These are phyloP conservation scores for Flabesymbios commensalis DNA, from an alignment of 2,888 invertebrate species.

Conservation along the genomic window DNA sequence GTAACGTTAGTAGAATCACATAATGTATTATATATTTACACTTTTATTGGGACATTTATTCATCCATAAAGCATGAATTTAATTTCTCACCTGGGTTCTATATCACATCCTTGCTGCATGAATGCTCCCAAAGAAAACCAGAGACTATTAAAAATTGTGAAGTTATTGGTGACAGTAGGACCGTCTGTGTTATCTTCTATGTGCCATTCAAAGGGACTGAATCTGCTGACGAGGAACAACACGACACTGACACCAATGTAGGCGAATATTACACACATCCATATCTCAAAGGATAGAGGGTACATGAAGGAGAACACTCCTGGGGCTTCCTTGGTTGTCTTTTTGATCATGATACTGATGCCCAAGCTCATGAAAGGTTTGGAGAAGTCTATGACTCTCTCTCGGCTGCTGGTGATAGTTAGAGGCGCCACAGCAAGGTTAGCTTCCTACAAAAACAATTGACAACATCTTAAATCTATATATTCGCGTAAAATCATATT, in stretches of 20 bases:
- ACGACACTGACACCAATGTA: conserved; percentile 97
- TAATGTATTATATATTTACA: too few species aligned
- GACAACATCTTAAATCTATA: too few species aligned
- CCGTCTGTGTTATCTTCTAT: conserved; percentile 59
- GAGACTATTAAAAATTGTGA: conserved; percentile 91
- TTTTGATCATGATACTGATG: conserved; percentile 92
- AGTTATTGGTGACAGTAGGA: conserved; percentile 62
- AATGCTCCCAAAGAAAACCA: conserved; percentile 98
- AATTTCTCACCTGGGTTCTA: conserved; percentile 81
- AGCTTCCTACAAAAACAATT: conserved; percentile 89
- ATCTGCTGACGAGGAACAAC: conserved; percentile 92
- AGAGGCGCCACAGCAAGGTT: conserved; percentile 94
- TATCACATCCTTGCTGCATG: conserved; percentile 98
- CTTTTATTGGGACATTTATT: too few species aligned
- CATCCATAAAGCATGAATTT: too few species aligned
- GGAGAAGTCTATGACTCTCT: conserved; percentile 94
- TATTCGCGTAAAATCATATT: too few species aligned
- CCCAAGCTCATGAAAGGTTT: conserved; percentile 97
- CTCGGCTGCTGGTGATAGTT: conserved; percentile 92
- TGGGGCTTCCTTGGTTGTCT: conserved; percentile 82
- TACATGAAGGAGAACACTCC: conserved; percentile 97
- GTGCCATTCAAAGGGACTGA: conserved; percentile 97
- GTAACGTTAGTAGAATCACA: too few species aligned
- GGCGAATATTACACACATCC: conserved; percentile 85
- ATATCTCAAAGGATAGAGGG: conserved; percentile 95